Conservation (phyloP, 2,888 invertebrate species). For the Cataglyphis albicans region DNA sequence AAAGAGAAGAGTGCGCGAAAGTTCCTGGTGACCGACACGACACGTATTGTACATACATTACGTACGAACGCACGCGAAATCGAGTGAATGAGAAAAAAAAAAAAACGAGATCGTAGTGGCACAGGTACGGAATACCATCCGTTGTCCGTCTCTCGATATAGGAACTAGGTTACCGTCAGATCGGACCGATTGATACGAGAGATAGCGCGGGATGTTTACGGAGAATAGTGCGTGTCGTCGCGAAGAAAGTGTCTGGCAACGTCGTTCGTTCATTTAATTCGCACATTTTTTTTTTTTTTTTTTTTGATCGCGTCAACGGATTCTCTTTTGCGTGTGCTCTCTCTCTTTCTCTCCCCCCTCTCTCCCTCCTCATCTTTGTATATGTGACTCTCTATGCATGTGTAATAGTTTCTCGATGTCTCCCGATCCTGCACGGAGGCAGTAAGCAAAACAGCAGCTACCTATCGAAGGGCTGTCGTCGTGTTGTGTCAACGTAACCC, state of each 20-base stretch:
- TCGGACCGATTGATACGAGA: slow-evolving; percentile 1
- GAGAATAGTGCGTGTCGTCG: slow-evolving; percentile 4
- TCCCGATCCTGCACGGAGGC: not conserved
- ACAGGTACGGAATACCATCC: not conserved
- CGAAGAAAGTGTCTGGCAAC: slow-evolving; percentile 4
- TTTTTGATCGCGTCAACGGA: not conserved
- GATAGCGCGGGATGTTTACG: not conserved
- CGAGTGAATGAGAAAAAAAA: slow-evolving; percentile 23
- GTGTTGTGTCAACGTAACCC: slow-evolving; percentile 83
- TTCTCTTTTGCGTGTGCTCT: not conserved
- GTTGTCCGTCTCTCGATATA: not conserved
- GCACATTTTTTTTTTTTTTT: not conserved
- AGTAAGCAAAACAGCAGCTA: slow-evolving; percentile 12
- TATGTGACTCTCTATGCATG: not conserved
- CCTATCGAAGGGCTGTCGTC: slow-evolving; percentile 60
- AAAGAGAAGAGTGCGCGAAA: slow-evolving; percentile 21
- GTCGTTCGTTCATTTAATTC: not conserved
- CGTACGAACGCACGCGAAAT: not conserved
- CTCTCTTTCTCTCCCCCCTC: not conserved
- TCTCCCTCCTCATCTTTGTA: not conserved
- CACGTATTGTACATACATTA: not conserved
- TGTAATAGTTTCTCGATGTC: slow-evolving; percentile 14
- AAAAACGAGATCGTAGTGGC: not conserved
- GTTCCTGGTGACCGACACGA: not conserved
- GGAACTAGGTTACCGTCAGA: slow-evolving; percentile 36